Evolutionary conservation across 1,140 invertebrate species (phyloP), one percentile per base, ranked within the genome.

Genomic region (Tetramorium parvispinum): DNA sequence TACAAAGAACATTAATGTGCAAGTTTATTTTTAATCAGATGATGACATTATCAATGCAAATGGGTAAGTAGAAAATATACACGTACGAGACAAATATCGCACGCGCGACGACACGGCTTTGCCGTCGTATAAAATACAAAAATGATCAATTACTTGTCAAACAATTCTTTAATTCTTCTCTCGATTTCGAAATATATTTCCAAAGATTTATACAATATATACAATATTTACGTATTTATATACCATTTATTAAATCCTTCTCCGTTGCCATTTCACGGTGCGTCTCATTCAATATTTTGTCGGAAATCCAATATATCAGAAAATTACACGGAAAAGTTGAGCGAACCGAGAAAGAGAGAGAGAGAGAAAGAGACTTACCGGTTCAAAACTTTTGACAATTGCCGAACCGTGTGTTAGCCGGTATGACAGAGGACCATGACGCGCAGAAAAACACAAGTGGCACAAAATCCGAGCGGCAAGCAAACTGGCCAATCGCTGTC

Each of bases 191-290:
- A 32, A 32, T 32, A 32, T 32, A 32, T 32, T 32, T 32, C 32
- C 32, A 32, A 86, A 57, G 57, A 81, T 37, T 63, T 65, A 66
- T 16, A 6, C 3, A 70, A 66, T 16, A 6, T 6, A 70, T 43
- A 43, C 6, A 32, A 49, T 66, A 27, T 53, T 85, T 57, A 49
- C 40, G 43, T 61, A 32, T 16, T 51, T 55, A 78, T 24, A 87
- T 92, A 95, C 94, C 94, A 87, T 95, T 94, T 18, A 95, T 90
- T 76, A 95, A 93, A 90, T 95, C 94, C 79, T 93, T 94, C 79
- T 93, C 94, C 1, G 94, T 93, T 40, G 94, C 90, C 94, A 95
- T 94, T 91, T 82, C 46, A 70, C 65, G 18, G 4, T 18, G 24
- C 11, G 27, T 46, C 0, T 78, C 18, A 81, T 27, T 43, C 53